Evolutionary conservation across 2,113 vertebrate genomes (phyloP).

Genomic region (Morphnarchus princeps): DNA sequence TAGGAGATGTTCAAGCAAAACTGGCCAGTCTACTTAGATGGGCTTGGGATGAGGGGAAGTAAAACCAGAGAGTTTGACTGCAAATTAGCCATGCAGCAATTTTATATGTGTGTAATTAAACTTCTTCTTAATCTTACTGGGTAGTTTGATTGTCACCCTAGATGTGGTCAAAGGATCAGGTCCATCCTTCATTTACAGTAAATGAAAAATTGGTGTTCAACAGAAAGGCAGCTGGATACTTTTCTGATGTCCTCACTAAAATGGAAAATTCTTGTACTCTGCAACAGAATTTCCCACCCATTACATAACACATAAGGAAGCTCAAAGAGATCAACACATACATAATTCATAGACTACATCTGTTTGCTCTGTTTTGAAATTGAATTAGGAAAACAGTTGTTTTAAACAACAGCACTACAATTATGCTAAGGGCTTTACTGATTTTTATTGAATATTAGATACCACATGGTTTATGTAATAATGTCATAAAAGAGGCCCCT

Average conservation of each 20-base stretch:
- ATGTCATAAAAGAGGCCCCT: not conserved
- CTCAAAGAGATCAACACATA: not conserved
- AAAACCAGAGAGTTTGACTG: not conserved
- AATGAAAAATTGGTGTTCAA: not conserved
- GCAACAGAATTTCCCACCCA: not conserved
- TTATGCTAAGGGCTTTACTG: not conserved
- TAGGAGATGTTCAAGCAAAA: not conserved
- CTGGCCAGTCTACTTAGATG: not conserved
- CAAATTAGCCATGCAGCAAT: not conserved
- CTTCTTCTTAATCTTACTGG: not conserved
- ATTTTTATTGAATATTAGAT: not conserved
- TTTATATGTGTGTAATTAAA: not conserved
- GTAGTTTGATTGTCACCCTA: not conserved
- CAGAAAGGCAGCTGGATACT: not conserved
- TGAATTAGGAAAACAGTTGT: constrained; percentile 4
- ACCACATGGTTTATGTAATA: not conserved
- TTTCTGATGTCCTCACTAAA: not conserved
- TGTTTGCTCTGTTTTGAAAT: not conserved
- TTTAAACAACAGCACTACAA: constrained; percentile 1
- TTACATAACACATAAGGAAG: not conserved
- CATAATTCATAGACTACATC: constrained; percentile 17
- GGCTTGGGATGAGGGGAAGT: not conserved
- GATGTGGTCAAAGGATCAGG: not conserved
- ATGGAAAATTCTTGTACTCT: not conserved
- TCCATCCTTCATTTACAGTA: not conserved